Base-by-base conservation (phyloP, 2,888 invertebrate genomes). In the Xanthorhoe spadicearia region DNA sequence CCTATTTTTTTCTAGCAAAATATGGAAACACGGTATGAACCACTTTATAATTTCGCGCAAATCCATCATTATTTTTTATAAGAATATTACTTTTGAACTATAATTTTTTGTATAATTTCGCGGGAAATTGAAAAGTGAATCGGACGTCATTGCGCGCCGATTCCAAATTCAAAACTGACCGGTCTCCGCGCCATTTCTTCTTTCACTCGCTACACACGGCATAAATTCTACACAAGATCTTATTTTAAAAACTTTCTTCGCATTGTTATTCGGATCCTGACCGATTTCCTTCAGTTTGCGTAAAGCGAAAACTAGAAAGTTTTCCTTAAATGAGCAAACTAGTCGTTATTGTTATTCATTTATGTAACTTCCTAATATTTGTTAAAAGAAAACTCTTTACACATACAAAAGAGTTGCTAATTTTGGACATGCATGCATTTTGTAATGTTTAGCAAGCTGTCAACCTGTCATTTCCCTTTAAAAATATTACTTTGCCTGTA, bases 31-130 rank as follows among this genome's bases (percentile, higher is more conserved):
- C 64, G 91, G 92, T 70, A 92, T 89, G 59, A 92, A 92, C 92
- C 93, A 93, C 77, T 90, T 93, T 52, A 93, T 93, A 43, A 93
- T 88, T 70, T 93, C 93, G 79, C 86, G 89, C 74, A 93, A 80
- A 79, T 93, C 93, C 90, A 93, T 92, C 79, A 81, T 90, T 72
- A 70, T 74, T 63, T 70, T 60, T 46, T 56, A 51, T 1, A 49
- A n/a, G n/a, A n/a, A 66, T 63, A 57, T 66, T 64, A 61, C 10
- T 52, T 63, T 48, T 5, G 17, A 48, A 15, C 48, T 15, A 13
- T 13, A 43, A 43, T 43, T 66, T 75, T 74, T 58, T 6, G 61
- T 61, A 53, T 23, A 67, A 51, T 60, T 38, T 60, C 60, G 56
- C 61, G 62, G 35, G 53, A 60, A 63, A 35, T 56, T 62, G 54